These are phyloP conservation scores for Odontamblyopus lacepedii DNA, from an alignment of 2,797 vertebrate species.

Conservation along the genomic window DNA sequence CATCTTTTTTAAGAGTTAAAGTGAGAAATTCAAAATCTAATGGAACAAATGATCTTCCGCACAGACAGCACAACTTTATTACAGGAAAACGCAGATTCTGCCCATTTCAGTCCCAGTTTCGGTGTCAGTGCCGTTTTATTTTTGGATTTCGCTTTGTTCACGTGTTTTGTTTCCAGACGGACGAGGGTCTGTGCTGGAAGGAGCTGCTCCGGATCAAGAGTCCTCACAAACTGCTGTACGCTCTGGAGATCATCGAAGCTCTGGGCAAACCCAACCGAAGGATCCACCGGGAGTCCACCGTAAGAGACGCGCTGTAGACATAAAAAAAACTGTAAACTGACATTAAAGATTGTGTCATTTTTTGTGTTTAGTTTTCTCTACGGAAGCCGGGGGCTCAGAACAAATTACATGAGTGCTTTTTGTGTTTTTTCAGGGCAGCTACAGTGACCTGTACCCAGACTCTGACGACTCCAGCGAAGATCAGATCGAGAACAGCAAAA, in stretches of 20 bases:
- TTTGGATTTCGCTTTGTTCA: background rate
- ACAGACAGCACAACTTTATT: too few species aligned
- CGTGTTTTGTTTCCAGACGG: constrained; percentile 72
- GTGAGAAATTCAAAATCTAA: too few species aligned
- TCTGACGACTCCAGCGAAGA: constrained; percentile 98
- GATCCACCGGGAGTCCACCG: constrained; percentile 94
- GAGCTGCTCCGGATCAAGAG: constrained; percentile 95
- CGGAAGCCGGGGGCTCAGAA: too few species aligned
- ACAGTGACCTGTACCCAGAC: constrained; percentile 97
- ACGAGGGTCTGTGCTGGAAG: constrained; percentile 93
- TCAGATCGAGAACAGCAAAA: constrained; percentile 99
- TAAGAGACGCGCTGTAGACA: constrained; percentile 55
- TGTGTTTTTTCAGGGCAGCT: constrained; percentile 86
- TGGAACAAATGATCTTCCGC: too few species aligned
- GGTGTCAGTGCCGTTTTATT: background rate
- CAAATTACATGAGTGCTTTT: too few species aligned
- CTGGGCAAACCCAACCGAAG: constrained; percentile 95
- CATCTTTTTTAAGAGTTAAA: too few species aligned
- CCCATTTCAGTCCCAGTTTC: too few species aligned
- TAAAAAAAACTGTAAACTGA: background rate
- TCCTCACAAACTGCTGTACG: constrained; percentile 95
- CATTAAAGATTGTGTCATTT: too few species aligned
- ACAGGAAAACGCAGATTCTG: too few species aligned
- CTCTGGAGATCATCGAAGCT: constrained; percentile 97
- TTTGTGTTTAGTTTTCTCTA: too few species aligned